These are phyloP conservation scores for Galeopsomyia nigrocyanea DNA, from an alignment of 2,888 invertebrate species.

Conservation along the genomic window DNA sequence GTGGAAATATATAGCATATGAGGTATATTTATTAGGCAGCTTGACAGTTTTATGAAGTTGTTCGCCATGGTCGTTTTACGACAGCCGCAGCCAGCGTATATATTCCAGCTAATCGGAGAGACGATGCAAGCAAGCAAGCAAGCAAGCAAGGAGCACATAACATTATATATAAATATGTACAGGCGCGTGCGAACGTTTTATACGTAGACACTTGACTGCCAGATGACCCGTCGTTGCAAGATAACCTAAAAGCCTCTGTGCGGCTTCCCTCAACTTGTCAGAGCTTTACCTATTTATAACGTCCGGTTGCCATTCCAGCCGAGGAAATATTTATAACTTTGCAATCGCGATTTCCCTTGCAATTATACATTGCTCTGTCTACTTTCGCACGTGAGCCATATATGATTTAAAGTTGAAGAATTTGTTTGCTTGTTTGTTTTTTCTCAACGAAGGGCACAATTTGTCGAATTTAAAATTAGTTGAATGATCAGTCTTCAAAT, in stretches of 20 bases:
- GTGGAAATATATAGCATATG: neutral
- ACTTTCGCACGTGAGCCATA: neutral
- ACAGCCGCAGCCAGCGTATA: constrained; percentile 59
- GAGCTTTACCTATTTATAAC: constrained; percentile 67
- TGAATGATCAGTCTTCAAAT: no score
- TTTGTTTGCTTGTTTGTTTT: neutral
- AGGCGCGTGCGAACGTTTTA: constrained; percentile 56
- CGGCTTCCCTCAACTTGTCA: constrained; percentile 66
- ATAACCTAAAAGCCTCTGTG: constrained; percentile 68
- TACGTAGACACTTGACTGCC: constrained; percentile 68
- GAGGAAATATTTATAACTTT: constrained; percentile 38
- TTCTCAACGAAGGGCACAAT: neutral
- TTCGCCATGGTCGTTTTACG: constrained; percentile 65
- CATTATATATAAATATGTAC: constrained; percentile 41
- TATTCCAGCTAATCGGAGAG: constrained; percentile 56
- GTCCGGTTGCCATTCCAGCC: constrained; percentile 30
- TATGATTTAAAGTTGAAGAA: neutral
- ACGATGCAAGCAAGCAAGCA: constrained; percentile 11
- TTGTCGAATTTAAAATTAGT: no score
- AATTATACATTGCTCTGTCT: neutral
- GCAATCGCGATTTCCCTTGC: neutral
- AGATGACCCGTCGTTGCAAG: constrained; percentile 67
- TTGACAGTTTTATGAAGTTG: constrained; percentile 63
- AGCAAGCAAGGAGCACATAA: constrained; percentile 42
- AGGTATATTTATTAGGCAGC: constrained; percentile 17